These are phyloP conservation scores for Megatriorchis doriae DNA, from an alignment of 2,113 vertebrate species.

Conservation along the genomic window DNA sequence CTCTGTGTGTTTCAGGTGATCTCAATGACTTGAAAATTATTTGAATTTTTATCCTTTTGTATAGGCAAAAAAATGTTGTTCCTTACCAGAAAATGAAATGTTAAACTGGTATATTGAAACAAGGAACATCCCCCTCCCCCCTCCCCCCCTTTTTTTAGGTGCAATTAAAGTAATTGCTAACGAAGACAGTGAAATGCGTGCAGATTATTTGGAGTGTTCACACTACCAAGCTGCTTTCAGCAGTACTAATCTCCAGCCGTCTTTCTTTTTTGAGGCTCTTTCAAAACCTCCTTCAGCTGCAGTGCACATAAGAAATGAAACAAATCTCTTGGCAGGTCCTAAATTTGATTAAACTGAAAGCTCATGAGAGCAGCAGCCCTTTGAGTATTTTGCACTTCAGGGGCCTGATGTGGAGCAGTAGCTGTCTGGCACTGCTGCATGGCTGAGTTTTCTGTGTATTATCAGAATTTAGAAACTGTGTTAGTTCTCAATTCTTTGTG, in stretches of 20 bases:
- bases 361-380: not conserved
- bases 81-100: not conserved
- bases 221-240: not conserved
- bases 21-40: not conserved
- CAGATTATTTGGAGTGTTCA: not conserved
- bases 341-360: conserved; percentile 24
- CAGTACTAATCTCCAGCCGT: not conserved
- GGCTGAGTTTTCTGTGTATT: not conserved
- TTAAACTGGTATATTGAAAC: not conserved
- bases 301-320: not conserved
- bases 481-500: not conserved
- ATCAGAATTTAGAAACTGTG: not conserved
- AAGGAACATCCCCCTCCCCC: too few relatives aligned
- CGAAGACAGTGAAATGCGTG: not conserved
- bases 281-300: conserved; percentile 17
- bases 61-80: not conserved
- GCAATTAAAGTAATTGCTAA: not conserved
- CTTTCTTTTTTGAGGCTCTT: not conserved
- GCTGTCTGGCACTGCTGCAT: not conserved
- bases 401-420: not conserved
- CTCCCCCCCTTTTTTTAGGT: not conserved
- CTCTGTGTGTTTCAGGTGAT: not conserved
- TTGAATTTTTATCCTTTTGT: not conserved
- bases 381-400: not conserved
- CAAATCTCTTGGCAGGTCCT: not conserved